A percentile compares a stretch with the other conserved stretches of the same genome.
Conservation (phyloP, 2,888 invertebrate species). For the Rotaria magnacalcarata region DNA sequence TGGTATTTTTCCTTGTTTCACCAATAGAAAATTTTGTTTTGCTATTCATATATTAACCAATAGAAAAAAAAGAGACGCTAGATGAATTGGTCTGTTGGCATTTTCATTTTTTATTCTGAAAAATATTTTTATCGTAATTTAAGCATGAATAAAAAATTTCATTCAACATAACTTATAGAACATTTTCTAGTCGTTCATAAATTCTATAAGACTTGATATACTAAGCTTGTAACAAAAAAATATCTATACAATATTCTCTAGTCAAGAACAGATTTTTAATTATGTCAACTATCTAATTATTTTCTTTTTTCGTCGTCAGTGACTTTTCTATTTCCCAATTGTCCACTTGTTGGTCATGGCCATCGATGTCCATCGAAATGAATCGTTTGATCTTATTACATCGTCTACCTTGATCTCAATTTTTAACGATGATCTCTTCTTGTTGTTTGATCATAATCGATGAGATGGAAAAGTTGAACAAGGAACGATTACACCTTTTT, state of each 20-base stretch:
- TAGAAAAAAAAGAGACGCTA: neutral
- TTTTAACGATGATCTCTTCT: constrained; percentile 13
- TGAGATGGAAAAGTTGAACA: neutral
- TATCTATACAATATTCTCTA: too few species aligned
- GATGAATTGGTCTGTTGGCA: neutral
- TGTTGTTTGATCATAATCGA: constrained; percentile 5
- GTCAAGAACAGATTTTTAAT: too few species aligned
- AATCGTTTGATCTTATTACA: constrained; percentile 10
- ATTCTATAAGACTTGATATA: too few species aligned
- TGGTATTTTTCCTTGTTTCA: neutral
- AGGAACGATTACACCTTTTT: neutral
- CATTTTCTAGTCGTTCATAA: too few species aligned
- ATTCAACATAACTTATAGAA: too few species aligned
- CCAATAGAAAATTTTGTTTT: neutral
- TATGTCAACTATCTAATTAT: too few species aligned
- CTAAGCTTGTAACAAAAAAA: too few species aligned
- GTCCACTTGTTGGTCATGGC: constrained; percentile 4
- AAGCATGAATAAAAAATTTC: too few species aligned
- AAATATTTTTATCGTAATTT: neutral
- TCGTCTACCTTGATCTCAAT: constrained; percentile 5
- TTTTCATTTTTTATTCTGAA: neutral
- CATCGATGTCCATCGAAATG: neutral
- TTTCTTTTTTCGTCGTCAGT: neutral
- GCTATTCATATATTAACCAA: neutral
- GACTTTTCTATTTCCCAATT: neutral